These are phyloP conservation scores for Saxidomus purpurata DNA, from an alignment of 1,140 invertebrate genomes.

Conservation along the genomic window DNA sequence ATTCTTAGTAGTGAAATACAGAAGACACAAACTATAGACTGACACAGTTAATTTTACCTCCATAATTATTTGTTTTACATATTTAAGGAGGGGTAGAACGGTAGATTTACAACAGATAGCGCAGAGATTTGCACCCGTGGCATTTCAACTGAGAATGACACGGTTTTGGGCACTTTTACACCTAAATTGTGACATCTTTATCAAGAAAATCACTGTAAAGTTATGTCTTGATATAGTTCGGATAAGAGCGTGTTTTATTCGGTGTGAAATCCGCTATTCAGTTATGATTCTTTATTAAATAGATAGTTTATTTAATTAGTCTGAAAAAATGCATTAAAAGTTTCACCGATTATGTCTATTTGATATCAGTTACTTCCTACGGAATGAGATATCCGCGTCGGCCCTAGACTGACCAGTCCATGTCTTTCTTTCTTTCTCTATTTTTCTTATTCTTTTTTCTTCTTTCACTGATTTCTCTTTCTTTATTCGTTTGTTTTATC, in stretches of 20 bases:
- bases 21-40: not conserved
- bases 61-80: conserved; percentile 53
- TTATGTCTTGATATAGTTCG: not conserved
- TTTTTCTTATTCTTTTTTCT: too few species aligned
- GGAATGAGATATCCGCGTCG: too few species aligned
- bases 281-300: not conserved
- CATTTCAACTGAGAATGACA: conserved; percentile 16
- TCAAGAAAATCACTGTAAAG: not conserved
- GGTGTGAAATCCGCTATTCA: conserved; percentile 14
- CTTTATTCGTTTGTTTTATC: too few species aligned
- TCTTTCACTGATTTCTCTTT: too few species aligned
- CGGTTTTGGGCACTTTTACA: conserved; percentile 54
- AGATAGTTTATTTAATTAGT: conserved; percentile 5
- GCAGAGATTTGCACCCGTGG: conserved; percentile 4
- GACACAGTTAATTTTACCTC: conserved; percentile 11
- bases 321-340: too few species aligned
- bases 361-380: too few species aligned
- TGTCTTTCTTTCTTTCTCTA: too few species aligned
- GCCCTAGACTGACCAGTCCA: too few species aligned
- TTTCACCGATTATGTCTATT: too few species aligned
- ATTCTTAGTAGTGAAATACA: not conserved
- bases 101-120: conserved; percentile 23
- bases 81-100: conserved; percentile 6
- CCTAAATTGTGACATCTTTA: conserved; percentile 51
- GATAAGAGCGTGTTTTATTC: conserved; percentile 22